A percentile compares a stretch with the other conserved stretches of the same genome.
These are phyloP conservation scores for Bos indicus DNA, from an alignment of 2,113 vertebrate genomes.

Conservation along the genomic window DNA sequence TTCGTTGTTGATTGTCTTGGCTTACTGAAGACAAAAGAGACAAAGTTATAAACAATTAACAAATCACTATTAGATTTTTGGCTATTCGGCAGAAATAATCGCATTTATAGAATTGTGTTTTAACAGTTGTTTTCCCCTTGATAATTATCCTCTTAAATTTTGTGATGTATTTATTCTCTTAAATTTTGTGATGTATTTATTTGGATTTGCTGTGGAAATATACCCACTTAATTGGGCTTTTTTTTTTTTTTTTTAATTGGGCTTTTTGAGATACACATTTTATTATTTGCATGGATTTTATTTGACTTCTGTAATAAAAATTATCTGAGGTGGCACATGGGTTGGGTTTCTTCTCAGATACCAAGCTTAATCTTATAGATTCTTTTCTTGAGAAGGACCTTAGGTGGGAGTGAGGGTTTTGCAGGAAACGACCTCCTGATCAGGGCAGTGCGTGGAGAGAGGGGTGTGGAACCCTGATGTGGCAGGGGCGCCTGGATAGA, in stretches of 20 bases:
- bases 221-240: background rate
- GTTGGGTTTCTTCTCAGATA: background rate
- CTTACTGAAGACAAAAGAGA: background rate
- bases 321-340: background rate
- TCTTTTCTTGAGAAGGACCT: background rate
- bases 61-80: background rate
- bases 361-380: background rate
- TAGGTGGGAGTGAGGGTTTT: background rate
- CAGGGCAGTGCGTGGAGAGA: background rate
- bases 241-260: background rate
- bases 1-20: background rate
- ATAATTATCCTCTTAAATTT: background rate
- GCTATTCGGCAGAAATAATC: background rate
- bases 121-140: constrained; percentile 6
- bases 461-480: background rate
- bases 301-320: background rate
- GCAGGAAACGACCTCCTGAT: background rate
- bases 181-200: background rate
- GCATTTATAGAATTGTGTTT: background rate
- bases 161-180: background rate
- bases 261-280: background rate
- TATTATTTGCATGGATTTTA: background rate
- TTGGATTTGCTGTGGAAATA: background rate
- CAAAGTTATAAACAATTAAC: background rate
- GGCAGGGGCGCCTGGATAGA: background rate